These are phyloP conservation scores for Apeira syringaria DNA, from an alignment of 2,888 invertebrate species.

Conservation along the genomic window DNA sequence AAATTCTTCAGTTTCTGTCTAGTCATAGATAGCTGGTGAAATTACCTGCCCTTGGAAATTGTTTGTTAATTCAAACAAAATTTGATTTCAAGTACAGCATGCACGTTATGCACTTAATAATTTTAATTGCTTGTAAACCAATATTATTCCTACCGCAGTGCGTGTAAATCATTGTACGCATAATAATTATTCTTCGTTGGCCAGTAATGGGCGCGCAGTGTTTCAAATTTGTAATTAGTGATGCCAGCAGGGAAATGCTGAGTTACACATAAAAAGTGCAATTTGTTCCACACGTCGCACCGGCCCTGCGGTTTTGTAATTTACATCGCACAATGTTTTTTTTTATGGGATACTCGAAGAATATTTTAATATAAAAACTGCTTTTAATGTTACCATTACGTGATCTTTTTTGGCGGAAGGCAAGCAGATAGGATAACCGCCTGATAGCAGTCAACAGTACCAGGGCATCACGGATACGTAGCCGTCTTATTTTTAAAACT, in stretches of 20 bases:
- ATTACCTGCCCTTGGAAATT: too few species aligned
- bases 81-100: too few species aligned
- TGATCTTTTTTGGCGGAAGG: too few species aligned
- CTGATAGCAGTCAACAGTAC: too few species aligned
- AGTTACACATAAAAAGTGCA: conserved; percentile 19
- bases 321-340: conserved; percentile 9
- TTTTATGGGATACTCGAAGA: too few species aligned
- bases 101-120: conserved; percentile 6
- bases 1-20: too few species aligned
- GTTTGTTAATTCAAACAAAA: too few species aligned
- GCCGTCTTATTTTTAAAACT: neutral
- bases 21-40: too few species aligned
- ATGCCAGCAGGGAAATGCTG: conserved; percentile 17
- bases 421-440: too few species aligned
- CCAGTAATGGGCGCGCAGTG: conserved; percentile 26
- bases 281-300: conserved; percentile 10
- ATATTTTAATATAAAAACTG: too few species aligned
- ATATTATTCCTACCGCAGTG: conserved; percentile 24
- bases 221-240: conserved; percentile 32
- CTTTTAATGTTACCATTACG: too few species aligned
- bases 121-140: conserved; percentile 21
- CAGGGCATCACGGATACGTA: too few species aligned
- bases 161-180: conserved; percentile 27
- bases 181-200: conserved; percentile 35
- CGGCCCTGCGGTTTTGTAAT: conserved; percentile 5